Conservation (phyloP, 2,797 vertebrate species). For the Diplodus sargus region DNA sequence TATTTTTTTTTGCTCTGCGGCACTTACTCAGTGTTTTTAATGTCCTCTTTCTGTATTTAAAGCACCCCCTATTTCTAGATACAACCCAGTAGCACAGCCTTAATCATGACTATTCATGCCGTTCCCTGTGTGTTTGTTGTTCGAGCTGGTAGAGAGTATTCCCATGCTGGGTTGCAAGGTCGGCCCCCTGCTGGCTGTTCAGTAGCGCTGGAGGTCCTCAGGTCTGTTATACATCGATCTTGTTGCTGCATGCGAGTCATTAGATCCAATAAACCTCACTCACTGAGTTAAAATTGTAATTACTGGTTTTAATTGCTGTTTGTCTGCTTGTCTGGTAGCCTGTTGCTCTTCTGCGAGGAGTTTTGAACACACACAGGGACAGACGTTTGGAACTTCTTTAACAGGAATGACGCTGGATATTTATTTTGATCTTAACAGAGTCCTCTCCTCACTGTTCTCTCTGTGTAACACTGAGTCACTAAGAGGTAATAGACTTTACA, state of each 20-base stretch:
- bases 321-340: not conserved
- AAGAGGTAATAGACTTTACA: not conserved
- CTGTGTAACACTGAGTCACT: not conserved
- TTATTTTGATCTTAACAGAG: not conserved
- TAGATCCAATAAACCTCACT: conserved; percentile 52
- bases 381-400: not conserved
- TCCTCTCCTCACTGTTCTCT: not conserved
- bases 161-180: conserved; percentile 9
- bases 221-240: conserved; percentile 48
- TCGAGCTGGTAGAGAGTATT: conserved; percentile 21
- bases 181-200: conserved; percentile 71
- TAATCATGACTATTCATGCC: conserved; percentile 2
- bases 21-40: not conserved
- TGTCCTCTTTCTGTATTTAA: not conserved
- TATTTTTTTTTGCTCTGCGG: not conserved
- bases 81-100: not conserved
- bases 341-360: not conserved
- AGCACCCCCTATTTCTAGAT: not conserved
- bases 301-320: conserved; percentile 37
- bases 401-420: not conserved
- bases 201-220: conserved; percentile 1
- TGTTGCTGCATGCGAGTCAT: conserved; percentile 34
- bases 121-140: conserved; percentile 28
- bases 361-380: not conserved
- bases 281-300: conserved; percentile 45